Evolutionary conservation across 2,797 vertebrate genomes (phyloP), one percentile per base, ranked within the genome.

Genomic region (Calcarius lapponicus): DNA sequence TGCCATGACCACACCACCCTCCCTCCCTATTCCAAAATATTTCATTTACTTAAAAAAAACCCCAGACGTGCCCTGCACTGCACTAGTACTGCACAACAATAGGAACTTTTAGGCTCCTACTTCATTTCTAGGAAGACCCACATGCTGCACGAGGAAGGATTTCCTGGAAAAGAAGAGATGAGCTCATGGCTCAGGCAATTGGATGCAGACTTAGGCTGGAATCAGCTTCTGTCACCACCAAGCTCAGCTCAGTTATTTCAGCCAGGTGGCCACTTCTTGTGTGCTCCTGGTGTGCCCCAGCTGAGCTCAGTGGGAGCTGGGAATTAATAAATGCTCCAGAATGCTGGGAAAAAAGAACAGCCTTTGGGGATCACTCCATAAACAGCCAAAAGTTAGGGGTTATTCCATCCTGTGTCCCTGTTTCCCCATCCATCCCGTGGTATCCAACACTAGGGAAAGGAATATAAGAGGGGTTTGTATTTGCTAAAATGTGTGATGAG

Each of bases 141-240:
- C 11, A 29, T 40, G 36, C 29, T 75, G 3, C 58, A 34, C 0
- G 6, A 81, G 58, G 71, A 89, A 81, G 38, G 62, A 64, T 71
- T 94, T 93, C 69, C 57, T 83, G 86, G 82, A 82, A 94, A 43
- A 88, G 64, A 61, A 75, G 36, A 86, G 47, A 75, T 80, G 71
- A 92, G 26, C 78, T 96, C 88, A 79, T 19, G 34, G 67, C 56
- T 79, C 58, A 66, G 70, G 26, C 16, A 79, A 51, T 7, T 81
- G 74, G 43, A 69, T 31, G 9, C 62, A 91, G 47, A 36, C 7
- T 7, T 7, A 11, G 57, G 29, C 21, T 79, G 62, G 31, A 31
- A 84, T 62, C 80, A 79, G 28, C 18, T 36, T 11, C 54, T 88
- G 61, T 50, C 67, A 66, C 50, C 60, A 43, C 36, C 43, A 42